These are phyloP conservation scores for Crotalus helleri DNA, from an alignment of 2,113 vertebrate species.

Conservation along the genomic window DNA sequence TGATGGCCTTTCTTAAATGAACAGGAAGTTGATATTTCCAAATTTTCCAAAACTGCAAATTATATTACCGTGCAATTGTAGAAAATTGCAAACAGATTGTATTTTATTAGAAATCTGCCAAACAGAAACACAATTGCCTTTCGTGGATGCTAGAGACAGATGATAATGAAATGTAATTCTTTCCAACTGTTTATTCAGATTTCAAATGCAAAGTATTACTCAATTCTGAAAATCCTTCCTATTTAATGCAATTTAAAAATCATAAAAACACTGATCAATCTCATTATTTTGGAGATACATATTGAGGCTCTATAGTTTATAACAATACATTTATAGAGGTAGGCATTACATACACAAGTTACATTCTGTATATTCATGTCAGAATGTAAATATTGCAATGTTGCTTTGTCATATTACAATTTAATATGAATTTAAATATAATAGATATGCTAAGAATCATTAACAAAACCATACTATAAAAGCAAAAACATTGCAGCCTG, in stretches of 20 bases:
- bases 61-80: neutral
- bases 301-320: no score
- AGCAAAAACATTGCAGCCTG: neutral
- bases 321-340: neutral
- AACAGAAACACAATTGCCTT: neutral
- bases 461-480: neutral
- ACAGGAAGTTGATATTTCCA: neutral
- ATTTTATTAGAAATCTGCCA: neutral
- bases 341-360: neutral
- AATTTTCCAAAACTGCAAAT: neutral
- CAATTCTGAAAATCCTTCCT: neutral
- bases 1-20: constrained; percentile 5
- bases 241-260: neutral
- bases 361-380: neutral
- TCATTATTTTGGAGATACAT: neutral
- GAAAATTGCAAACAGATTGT: neutral
- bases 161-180: neutral
- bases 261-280: neutral
- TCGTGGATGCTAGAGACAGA: neutral
- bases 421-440: neutral
- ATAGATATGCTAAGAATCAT: neutral
- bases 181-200: neutral
- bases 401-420: neutral
- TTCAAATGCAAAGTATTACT: neutral
- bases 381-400: neutral